Evolutionary conservation across 2,888 invertebrate genomes (phyloP), one percentile per base, ranked within the genome.

Genomic region (Hoplodrina blanda): DNA sequence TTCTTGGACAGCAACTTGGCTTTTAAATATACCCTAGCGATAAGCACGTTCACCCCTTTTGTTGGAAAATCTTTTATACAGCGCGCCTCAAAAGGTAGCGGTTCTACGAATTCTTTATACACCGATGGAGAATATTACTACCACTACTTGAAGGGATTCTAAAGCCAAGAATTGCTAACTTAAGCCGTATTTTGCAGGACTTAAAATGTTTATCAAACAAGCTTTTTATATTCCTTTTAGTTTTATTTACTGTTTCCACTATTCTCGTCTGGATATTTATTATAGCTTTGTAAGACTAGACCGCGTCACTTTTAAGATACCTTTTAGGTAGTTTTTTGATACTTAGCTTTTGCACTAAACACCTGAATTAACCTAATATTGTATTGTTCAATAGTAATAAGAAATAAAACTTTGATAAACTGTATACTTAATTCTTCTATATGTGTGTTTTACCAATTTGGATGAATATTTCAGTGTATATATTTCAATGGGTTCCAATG

Each of bases 1-100:
- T 37, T 57, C 10, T 30, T 33, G 11, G 25, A 19, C 10, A 25
- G 19, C 52, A 52, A 49, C 55, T 64, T 61, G 30, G 61, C 33
- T 67, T 63, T 56, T 60, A 37, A 67, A 61, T 19, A 63, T 63
- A 61, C 19, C 49, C 46, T 15, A 49, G 25, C 25, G 37, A 37
- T 54, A 20, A 53, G 61, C 54, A 64, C 20, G 75, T 17, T 73
- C 30, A 19, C 19, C 41, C n/a, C 61, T 54, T 59, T 80, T 62
- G 64, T 69, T 52, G 2, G 25, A 50, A 20, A 5, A 54, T 62
- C 69, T 65, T 53, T 75, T 69, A 46, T 69, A 59, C 4, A 13
- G 30, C 56, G 37, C 33, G 46, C 19, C 20, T 49, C 80, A 75
- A 80, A 62, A 69, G 17, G 19, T 50, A 46, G 17, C 13, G 37